Evolutionary conservation across 2,113 vertebrate species (phyloP), one percentile per base, ranked within the genome.

Genomic region (Rattus rattus): DNA sequence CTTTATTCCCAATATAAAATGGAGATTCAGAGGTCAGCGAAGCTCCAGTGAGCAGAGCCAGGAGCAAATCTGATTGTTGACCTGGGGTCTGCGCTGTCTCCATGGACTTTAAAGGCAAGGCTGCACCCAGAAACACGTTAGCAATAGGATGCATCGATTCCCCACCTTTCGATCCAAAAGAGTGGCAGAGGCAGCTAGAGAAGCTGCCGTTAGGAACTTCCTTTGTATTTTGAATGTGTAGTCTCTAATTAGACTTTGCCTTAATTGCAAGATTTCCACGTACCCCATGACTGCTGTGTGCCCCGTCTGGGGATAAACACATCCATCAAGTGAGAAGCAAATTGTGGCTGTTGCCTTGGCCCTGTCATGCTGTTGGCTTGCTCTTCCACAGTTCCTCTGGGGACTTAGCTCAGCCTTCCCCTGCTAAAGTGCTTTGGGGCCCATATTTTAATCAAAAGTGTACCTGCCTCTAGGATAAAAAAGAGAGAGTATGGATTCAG

Each of bases 381-480:
- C 92, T 79, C 72, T n/a, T 0, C 70, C 67, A 49, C 63, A 39
- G 90, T 72, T 98, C 95, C 98, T 97, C 93, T 96, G 97, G 97
- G 98, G 97, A 98, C 0, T 3, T 12, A 95, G 97, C 0, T 4
- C 8, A 96, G 97, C 92, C 96, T 97, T 98, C 96, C 94, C 95
- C 97, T 85, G 91, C 49, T 94, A 98, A 97, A 98, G 97, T 94
- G 97, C 98, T 98, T 97, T 98, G 96, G 98, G 96, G 97, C 98
- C 97, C 97, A 97, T 97, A 92, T 98, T 99, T 98, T 98, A 98
- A 98, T 99, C 98, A 98, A 98, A 98, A 98, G 43, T 47, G 28
- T 98, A 97, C 97, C 97, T 98, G 97, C 97, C 98, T 98, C 97
- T 97, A 98, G 98, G 98, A 97, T 94, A 95, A 95, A 97, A 81